Conservation (phyloP, 2,888 invertebrate genomes). For the Vanessa cardui region DNA sequence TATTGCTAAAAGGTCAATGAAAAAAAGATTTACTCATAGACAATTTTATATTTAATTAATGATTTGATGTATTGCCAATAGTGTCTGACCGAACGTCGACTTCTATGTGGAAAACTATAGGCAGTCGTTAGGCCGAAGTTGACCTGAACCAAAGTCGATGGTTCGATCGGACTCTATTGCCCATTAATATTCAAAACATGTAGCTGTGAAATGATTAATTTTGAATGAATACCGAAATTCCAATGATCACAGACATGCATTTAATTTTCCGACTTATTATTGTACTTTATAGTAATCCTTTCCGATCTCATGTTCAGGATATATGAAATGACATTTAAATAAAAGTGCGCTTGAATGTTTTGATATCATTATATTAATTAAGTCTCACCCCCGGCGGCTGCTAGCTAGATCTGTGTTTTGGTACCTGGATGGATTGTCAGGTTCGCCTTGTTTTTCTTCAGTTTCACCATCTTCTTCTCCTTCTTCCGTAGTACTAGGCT, state of each 20-base stretch:
- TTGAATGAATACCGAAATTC: background rate
- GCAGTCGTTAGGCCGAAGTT: too few species aligned
- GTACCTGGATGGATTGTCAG: conserved; percentile 74
- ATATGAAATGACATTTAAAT: conserved; percentile 18
- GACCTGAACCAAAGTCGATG: too few species aligned
- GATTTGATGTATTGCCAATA: too few species aligned
- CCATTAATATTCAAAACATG: too few species aligned
- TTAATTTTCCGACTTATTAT: background rate
- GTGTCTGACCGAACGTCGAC: too few species aligned
- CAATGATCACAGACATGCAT: background rate
- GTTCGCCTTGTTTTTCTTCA: conserved; percentile 53
- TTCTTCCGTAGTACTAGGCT: conserved; percentile 43
- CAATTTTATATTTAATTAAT: too few species aligned
- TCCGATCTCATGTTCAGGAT: conserved; percentile 8
- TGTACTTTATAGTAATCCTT: background rate
- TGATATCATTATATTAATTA: conserved; percentile 33
- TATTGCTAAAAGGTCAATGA: too few species aligned
- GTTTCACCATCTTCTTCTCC: conserved; percentile 41
- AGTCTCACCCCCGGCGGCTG: conserved; percentile 61
- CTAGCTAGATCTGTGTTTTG: conserved; percentile 69
- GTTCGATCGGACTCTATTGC: too few species aligned
- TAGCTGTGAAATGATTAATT: background rate
- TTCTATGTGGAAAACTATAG: too few species aligned
- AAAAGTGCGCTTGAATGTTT: conserved; percentile 15
- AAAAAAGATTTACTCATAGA: too few species aligned